Base-by-base conservation (phyloP, 2,888 invertebrate species). In the Mantis religiosa region DNA sequence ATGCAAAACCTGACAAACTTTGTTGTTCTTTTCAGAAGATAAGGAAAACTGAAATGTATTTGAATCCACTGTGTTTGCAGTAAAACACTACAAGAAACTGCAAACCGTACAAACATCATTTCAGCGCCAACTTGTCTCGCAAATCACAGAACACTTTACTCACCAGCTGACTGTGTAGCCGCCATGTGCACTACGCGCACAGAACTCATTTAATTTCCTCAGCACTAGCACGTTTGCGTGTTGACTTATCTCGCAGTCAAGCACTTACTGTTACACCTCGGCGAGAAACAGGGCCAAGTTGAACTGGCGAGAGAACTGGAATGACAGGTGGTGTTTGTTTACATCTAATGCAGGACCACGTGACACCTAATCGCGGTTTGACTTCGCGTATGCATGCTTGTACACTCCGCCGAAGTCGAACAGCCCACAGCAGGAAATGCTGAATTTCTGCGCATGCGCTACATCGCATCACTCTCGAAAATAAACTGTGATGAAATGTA, bases 281-380 rank as follows among this genome's bases (percentile, higher is more conserved):
- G 25, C 15, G 54, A 15, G 54, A 25, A 71, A 71, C 25, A 71
- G 20, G 54, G 25, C 54, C 54, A 71, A 71, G 54, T 71, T 71
- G 54, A 71, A 25, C 54, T 15, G 6, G 54, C 54, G 54, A 20
- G 54, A 86, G 71, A 86, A 86, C 86, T 71, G 86, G 86, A 86
- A 86, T 86, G 81, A 28, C 86, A 86, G 86, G 86, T 71, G 54
- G 54, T 86, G 86, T 81, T 86, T 81, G 81, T 81, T 47, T 54
- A 86, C 86, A 71, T 28, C 28, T 81, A 71, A 86, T 20, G 81
- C 81, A 86, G 81, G 9, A 30, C 28, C 27, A 27, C 86, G 30
- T 54, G 81, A 81, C 86, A 27, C 54, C 25, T 71, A 41, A 14
- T 71, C 54, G 54, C 54, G 54, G 54, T 4, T 71, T 71, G 20